These are phyloP conservation scores for Saccopteryx leptura DNA, from an alignment of 2,113 vertebrate species.

Conservation along the genomic window DNA sequence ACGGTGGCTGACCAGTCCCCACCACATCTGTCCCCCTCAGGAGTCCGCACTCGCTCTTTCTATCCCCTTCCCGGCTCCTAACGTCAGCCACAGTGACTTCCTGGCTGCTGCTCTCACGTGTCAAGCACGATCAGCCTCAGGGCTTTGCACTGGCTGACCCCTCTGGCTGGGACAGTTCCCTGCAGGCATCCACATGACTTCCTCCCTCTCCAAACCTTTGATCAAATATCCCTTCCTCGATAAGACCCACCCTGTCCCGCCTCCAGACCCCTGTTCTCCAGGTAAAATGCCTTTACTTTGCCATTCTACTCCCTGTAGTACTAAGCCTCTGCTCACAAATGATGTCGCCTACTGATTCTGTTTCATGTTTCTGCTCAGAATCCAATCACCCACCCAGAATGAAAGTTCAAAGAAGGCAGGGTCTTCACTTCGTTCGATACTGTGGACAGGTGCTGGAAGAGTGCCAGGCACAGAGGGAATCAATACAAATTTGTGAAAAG, in stretches of 20 bases:
- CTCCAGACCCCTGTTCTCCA: fast-evolving
- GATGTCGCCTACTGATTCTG: not conserved
- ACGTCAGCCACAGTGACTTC: not conserved
- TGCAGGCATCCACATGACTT: not conserved
- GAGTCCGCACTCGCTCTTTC: not conserved
- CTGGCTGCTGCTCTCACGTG: not conserved
- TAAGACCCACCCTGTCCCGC: not conserved
- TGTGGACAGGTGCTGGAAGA: not conserved
- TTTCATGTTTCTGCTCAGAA: not conserved
- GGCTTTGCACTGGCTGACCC: not conserved
- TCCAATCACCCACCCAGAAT: not conserved
- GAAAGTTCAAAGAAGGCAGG: not conserved
- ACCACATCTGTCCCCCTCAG: not conserved
- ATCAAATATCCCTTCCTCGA: not conserved
- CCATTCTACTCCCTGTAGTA: not conserved
- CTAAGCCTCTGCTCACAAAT: not conserved
- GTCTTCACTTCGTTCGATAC: not conserved
- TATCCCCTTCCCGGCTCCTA: not conserved
- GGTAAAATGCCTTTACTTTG: not conserved
- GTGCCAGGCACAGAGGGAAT: not conserved
- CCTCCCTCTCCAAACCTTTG: not conserved
- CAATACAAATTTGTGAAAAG: not conserved
- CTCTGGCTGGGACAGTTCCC: not conserved
- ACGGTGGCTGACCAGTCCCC: not conserved
- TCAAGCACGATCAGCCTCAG: not conserved